Conservation (phyloP, 2,113 vertebrate species). For the Oreocharis arfaki region DNA sequence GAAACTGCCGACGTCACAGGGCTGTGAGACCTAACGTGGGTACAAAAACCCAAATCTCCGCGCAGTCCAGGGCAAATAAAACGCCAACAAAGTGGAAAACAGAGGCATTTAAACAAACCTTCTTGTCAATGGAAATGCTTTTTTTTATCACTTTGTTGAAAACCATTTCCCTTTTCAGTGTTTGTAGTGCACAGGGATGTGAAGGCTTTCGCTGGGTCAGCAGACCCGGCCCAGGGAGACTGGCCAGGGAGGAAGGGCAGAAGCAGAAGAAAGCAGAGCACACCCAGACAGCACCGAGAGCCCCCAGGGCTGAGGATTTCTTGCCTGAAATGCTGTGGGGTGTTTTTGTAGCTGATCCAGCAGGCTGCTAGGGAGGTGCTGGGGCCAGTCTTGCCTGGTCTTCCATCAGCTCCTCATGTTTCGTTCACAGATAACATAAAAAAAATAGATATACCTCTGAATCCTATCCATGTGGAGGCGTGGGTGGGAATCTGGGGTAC, state of each 20-base stretch:
- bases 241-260: background rate
- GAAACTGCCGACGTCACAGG: background rate
- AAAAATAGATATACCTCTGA: background rate
- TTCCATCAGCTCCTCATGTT: background rate
- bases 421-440: background rate
- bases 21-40: background rate
- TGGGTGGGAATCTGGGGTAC: too few species aligned
- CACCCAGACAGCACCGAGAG: background rate
- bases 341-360: background rate
- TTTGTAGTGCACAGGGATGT: background rate
- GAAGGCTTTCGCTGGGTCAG: background rate
- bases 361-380: background rate
- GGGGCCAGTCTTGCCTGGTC: accelerated
- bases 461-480: background rate
- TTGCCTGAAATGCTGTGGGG: background rate
- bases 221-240: background rate
- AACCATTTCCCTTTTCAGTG: background rate
- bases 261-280: background rate
- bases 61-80: background rate
- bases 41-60: background rate
- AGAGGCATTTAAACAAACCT: background rate
- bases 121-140: background rate
- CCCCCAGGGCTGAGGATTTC: background rate
- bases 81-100: background rate
- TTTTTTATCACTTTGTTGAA: background rate